phyloP scores from a whole-genome alignment of 2,888 invertebrate genomes.

The Lysandra bellargus region DNA sequence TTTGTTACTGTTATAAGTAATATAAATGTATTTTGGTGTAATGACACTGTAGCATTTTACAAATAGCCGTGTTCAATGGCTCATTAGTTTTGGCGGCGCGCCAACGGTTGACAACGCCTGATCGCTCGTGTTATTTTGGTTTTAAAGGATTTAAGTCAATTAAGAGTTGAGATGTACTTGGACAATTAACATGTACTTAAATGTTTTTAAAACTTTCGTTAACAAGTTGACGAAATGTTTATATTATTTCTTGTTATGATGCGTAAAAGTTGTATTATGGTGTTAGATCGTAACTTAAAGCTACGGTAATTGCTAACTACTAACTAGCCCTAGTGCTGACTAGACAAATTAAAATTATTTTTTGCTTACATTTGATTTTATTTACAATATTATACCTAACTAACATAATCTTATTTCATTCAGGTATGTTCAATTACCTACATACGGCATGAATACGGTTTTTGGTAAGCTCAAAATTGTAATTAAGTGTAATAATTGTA shows the following conservation, averaged over 20 bases:
- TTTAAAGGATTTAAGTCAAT: constrained; percentile 16
- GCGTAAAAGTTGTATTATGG: background rate
- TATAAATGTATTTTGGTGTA: constrained; percentile 16
- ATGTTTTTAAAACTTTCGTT: background rate
- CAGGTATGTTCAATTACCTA: too few relatives aligned
- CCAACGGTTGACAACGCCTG: constrained; percentile 62
- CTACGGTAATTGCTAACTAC: too few relatives aligned
- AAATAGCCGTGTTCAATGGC: constrained; percentile 76
- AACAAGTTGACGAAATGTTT: background rate
- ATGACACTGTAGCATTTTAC: constrained; percentile 51
- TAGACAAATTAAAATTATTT: too few relatives aligned
- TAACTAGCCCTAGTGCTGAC: too few relatives aligned
- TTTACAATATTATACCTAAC: too few relatives aligned
- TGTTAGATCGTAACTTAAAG: too few relatives aligned
- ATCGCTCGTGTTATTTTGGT: constrained; percentile 49
- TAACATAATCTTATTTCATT: too few relatives aligned
- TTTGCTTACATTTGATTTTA: too few relatives aligned
- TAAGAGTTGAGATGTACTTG: background rate
- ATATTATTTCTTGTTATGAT: background rate
- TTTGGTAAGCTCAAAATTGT: too few relatives aligned
- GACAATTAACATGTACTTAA: background rate
- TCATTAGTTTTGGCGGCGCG: constrained; percentile 73
- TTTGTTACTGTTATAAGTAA: background rate
- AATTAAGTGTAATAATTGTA: too few relatives aligned
- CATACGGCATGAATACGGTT: too few relatives aligned